phyloP scores from a whole-genome alignment of 2,797 vertebrate genomes.

The Simalia tracyae region DNA sequence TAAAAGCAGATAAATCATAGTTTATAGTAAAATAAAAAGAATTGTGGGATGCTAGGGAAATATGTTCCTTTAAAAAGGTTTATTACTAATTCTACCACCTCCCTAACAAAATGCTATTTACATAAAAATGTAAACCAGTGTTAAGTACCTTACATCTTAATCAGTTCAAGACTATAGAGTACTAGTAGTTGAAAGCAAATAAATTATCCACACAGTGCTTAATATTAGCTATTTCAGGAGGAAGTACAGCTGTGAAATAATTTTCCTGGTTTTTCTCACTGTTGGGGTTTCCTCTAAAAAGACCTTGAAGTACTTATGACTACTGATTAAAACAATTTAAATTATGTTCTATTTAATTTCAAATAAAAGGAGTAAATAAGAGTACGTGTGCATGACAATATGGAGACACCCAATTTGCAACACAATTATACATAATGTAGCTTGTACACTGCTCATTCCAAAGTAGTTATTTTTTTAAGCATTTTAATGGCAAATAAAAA shows the following conservation, averaged over 20 bases:
- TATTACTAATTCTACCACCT: not conserved
- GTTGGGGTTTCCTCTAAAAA: slow-evolving; percentile 8
- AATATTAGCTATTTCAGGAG: not conserved
- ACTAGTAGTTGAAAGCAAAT: not conserved
- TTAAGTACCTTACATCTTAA: not conserved
- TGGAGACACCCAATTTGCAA: not conserved
- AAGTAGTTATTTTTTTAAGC: not conserved
- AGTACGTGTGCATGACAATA: not conserved
- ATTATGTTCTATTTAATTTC: not conserved
- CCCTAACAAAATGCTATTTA: not conserved
- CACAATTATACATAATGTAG: not conserved
- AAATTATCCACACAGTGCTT: not conserved
- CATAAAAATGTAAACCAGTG: not conserved
- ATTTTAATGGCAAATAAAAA: not conserved
- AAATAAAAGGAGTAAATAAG: not conserved
- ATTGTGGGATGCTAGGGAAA: not conserved
- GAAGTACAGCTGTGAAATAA: not conserved
- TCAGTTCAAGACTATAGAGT: not conserved
- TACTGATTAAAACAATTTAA: not conserved
- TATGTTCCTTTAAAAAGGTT: not conserved
- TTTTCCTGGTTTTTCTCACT: slow-evolving; percentile 3
- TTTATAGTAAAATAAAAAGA: no score
- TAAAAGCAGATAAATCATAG: not conserved
- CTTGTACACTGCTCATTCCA: not conserved
- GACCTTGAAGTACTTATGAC: slow-evolving; percentile 1